phyloP scores from a whole-genome alignment of 2,113 vertebrate genomes.

The Nothocercus nigrocapillus region DNA sequence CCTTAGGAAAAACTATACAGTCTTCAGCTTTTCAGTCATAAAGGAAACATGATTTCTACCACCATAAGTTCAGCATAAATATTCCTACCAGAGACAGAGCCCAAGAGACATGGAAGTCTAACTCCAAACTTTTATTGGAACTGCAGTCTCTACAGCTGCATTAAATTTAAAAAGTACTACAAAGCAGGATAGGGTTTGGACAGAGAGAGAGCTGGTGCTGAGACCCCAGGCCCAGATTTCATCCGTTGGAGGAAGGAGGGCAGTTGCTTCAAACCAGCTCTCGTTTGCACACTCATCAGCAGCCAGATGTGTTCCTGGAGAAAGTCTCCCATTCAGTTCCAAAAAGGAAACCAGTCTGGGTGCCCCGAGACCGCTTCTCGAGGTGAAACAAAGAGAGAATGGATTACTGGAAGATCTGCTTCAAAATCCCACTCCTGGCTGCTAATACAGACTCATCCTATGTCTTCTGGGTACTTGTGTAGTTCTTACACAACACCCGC shows the following conservation, averaged over 20 bases:
- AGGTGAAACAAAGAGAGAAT: not conserved
- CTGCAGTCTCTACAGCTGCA: not conserved
- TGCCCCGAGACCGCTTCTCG: not conserved
- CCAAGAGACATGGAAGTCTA: not conserved
- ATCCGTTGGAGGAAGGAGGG: not conserved
- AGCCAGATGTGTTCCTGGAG: not conserved
- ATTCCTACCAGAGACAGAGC: rapidly evolving
- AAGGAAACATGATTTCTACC: not conserved
- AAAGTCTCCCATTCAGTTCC: not conserved
- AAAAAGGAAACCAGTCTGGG: not conserved
- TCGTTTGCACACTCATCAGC: not conserved
- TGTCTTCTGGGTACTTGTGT: not conserved
- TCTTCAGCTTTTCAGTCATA: not conserved
- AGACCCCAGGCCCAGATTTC: not conserved
- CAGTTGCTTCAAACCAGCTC: not conserved
- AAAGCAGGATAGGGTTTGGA: not conserved
- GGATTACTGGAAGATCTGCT: not conserved
- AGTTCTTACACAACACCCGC: not conserved
- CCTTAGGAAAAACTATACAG: not conserved
- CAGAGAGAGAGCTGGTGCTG: not conserved
- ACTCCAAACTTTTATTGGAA: not conserved
- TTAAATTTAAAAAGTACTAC: not conserved
- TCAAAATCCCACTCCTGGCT: not conserved
- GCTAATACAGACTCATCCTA: not conserved
- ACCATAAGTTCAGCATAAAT: not conserved